A percentile compares a stretch with the other conserved stretches of the same genome.
phyloP scores from a whole-genome alignment of 1,140 invertebrate genomes.

The Heliothis virescens region DNA sequence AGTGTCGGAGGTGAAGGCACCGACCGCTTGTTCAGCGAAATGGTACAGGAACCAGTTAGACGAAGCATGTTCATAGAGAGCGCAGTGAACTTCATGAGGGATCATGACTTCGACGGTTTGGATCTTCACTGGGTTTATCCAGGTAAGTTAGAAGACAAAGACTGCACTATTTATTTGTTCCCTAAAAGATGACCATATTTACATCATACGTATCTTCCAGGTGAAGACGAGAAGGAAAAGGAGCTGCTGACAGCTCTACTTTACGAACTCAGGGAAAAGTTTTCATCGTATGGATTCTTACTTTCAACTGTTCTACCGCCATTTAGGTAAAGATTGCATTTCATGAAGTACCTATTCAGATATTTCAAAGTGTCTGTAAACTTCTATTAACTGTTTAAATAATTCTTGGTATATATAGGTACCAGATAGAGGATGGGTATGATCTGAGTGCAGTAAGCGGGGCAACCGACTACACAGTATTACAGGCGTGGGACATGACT shows the following conservation, averaged over 20 bases:
- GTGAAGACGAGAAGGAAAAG: conserved; percentile 83
- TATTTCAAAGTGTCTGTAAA: not conserved
- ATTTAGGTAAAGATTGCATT: conserved; percentile 65
- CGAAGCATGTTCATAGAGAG: conserved; percentile 88
- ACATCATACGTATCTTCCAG: conserved; percentile 60
- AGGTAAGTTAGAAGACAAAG: conserved; percentile 66
- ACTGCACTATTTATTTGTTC: not conserved
- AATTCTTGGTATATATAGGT: conserved; percentile 56
- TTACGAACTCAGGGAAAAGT: conserved; percentile 81
- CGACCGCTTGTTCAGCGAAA: conserved; percentile 84
- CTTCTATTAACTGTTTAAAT: not conserved
- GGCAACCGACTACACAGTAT: conserved; percentile 79
- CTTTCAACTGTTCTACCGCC: conserved; percentile 78
- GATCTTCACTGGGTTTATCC: conserved; percentile 89
- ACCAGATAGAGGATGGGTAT: conserved; percentile 85
- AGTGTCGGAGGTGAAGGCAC: conserved; percentile 86
- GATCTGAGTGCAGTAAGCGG: conserved; percentile 80
- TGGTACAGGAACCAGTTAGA: conserved; percentile 81
- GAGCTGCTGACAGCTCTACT: conserved; percentile 80
- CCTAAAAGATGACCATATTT: not conserved
- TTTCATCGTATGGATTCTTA: conserved; percentile 77
- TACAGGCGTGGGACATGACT: conserved; percentile 84
- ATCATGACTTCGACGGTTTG: conserved; percentile 88
- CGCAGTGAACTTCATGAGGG: conserved; percentile 86
- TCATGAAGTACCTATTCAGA: not conserved